Conservation (phyloP, 2,113 vertebrate genomes). For the Scopus umbretta region DNA sequence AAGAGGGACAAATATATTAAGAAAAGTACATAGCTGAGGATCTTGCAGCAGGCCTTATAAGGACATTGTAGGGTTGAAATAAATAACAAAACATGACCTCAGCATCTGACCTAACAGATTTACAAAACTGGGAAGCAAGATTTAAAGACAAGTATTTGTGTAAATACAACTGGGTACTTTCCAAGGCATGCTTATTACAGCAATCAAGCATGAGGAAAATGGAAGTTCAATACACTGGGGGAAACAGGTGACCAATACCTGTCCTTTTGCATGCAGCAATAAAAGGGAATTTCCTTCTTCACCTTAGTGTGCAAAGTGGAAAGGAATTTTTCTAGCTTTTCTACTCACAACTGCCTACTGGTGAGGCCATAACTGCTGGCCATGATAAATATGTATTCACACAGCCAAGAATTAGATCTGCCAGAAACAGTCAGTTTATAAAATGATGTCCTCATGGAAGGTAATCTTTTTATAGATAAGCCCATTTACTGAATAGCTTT, state of each 20-base stretch:
- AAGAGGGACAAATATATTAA: not conserved
- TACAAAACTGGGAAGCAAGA: not conserved
- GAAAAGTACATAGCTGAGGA: not conserved
- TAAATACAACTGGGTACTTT: not conserved
- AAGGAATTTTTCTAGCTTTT: not conserved
- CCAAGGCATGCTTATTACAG: not conserved
- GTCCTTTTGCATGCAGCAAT: not conserved
- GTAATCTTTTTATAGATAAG: slow-evolving; percentile 28
- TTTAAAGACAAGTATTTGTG: not conserved
- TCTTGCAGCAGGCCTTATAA: not conserved
- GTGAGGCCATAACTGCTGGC: not conserved
- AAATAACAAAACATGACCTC: slow-evolving; percentile 22
- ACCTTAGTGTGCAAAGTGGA: not conserved
- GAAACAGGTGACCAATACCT: not conserved
- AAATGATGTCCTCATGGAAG: slow-evolving; percentile 24
- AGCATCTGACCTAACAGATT: slow-evolving; percentile 14
- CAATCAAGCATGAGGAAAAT: not conserved
- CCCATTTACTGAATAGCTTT: slow-evolving; percentile 3
- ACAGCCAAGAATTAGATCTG: not conserved
- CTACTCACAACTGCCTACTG: not conserved
- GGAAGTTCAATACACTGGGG: not conserved
- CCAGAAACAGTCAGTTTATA: slow-evolving; percentile 19
- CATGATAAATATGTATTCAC: not conserved
- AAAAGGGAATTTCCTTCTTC: not conserved
- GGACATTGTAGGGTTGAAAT: not conserved